Evolutionary conservation across 2,113 vertebrate species (phyloP), one percentile per base, ranked within the genome.

Genomic region (Galbula dea): DNA sequence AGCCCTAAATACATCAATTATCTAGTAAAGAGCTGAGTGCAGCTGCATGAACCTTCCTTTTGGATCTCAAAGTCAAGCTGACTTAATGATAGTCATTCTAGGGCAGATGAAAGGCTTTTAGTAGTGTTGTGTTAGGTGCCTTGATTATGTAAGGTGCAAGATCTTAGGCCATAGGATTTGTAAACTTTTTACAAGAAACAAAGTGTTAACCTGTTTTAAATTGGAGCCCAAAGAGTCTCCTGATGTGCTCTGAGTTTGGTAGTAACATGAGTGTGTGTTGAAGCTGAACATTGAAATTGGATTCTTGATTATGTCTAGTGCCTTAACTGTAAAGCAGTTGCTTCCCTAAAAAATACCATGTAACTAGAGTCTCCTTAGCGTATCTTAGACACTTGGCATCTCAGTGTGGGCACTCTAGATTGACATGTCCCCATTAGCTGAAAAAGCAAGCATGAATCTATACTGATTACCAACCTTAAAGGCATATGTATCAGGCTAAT

Each of bases 1-100:
- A 94, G 78, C 75, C 71, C 71, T 95, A 80, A 96, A 92, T 89
- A 80, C 72, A 62, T 83, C 91, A 84, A 48, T 94, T 95, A 86
- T 26, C 59, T n/a, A 67, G 27, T 82, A 90, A n/a, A 95, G 94
- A 23, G 34, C 75, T 62, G 71, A 88, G 85, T 93, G 82, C 89
- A 95, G 92, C 93, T 92, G 85, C 46, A 51, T 94, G 71, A 91
- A 75, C 86, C 52, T 90, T 94, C 48, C 57, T 83, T 90, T 80
- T 62, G 78, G 74, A 87, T 95, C 59, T 81, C 30, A 39, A 32
- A 92, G 79, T 87, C 78, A 85, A 85, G 13, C 71, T 96, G 78
- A 66, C 58, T 85, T 94, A 76, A 92, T 68, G 45, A 57, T 66
- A 95, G 78, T 79, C 48, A 65, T 89, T 85, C 58, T 58, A 57